Evolutionary conservation across 2,113 vertebrate genomes (phyloP), one percentile per base, ranked within the genome.

Genomic region (Marmota flaviventris): DNA sequence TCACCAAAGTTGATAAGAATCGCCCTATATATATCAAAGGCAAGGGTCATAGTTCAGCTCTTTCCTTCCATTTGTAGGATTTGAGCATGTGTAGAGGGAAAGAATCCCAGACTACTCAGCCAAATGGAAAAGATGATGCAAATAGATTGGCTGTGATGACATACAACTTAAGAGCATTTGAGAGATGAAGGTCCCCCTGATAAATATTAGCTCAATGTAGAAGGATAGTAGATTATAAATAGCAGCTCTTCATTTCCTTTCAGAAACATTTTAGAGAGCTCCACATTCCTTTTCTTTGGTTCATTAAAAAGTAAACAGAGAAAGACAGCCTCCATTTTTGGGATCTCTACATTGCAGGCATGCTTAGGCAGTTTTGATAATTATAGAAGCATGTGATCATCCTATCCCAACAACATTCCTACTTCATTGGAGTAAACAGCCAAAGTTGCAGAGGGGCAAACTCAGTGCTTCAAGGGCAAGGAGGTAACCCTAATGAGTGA

Each of bases 251-350:
- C 27, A 34, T 91, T 90, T 88, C 73, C 85, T 83, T 13, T 77
- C 76, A 87, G 85, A 94, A 88, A 95, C 81, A 77, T 92, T 92
- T 93, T 73, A 76, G 72, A 92, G 65, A 65, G 27, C 56, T 76
- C 61, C 58, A 65, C 48, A 61, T 89, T 95, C 48, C n/a, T 89
- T 85, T 85, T 17, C 84, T 84, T 93, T 39, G 34, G 78, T 86
- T 96, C 70, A 85, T 96, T 95, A 94, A 96, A 93, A 96, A 95
- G 48, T 89, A 96, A 95, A 90, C 63, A 91, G 51, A 93, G 73
- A 75, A 29, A 96, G 53, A 91, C 24, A 51, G 45, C 25, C 34
- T 94, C 86, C 42, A 20, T 85, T 86, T 91, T 77, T 87, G 83
- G 81, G 37, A 84, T 83, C 45, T 73, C 75, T 85, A 18, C 70